phyloP scores from a whole-genome alignment of 1,140 invertebrate species.

The Akabosia matsudoensis region DNA sequence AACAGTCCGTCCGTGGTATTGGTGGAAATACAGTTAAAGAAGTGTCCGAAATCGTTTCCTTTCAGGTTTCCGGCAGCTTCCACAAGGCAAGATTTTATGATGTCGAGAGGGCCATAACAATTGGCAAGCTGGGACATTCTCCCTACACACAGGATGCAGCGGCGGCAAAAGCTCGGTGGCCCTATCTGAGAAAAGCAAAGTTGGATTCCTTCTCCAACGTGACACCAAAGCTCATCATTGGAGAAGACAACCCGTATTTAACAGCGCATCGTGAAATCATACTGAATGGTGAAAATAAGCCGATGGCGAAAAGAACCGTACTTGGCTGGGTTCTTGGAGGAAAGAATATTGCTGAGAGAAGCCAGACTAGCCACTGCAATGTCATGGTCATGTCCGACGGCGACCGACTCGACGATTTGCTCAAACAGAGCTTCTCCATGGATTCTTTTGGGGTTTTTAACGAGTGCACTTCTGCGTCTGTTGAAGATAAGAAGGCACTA shows the following conservation, averaged over 20 bases:
- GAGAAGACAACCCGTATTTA: neutral
- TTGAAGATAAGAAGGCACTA: constrained; percentile 17
- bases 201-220: neutral
- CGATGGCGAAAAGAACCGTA: neutral
- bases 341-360: neutral
- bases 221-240: neutral
- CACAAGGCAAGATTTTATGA: neutral
- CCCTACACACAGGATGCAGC: neutral
- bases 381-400: neutral
- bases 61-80: neutral
- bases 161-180: neutral
- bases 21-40: neutral
- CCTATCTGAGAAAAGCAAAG: neutral
- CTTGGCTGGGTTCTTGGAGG: neutral
- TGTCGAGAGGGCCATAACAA: neutral
- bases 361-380: neutral
- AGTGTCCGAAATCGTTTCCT: neutral
- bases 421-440: neutral
- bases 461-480: neutral
- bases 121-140: neutral
- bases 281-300: neutral
- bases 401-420: neutral
- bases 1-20: neutral
- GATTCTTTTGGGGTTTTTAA: constrained; percentile 31
- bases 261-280: neutral